Conservation (phyloP, 2,888 invertebrate genomes). For the Watsonalla cultraria region DNA sequence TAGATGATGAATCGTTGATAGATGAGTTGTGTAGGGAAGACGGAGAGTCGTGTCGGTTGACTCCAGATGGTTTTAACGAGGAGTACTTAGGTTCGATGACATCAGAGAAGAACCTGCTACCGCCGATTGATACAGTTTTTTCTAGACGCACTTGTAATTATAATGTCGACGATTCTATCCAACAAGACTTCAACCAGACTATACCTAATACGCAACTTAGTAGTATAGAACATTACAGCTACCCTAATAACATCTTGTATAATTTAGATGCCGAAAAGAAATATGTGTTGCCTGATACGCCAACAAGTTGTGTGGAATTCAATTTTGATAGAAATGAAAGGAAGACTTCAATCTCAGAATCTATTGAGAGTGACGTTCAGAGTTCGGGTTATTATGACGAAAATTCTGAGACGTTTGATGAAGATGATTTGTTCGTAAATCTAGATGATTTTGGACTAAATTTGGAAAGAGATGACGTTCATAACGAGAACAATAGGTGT, state of each 20-base stretch:
- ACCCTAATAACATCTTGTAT: constrained; percentile 66
- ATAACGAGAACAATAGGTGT: constrained; percentile 20
- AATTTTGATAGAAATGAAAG: constrained; percentile 56
- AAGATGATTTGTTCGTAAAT: constrained; percentile 69
- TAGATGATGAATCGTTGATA: constrained; percentile 69
- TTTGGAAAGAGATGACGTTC: constrained; percentile 47
- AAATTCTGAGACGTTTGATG: constrained; percentile 65
- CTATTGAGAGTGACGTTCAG: constrained; percentile 66
- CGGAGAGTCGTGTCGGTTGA: constrained; percentile 50
- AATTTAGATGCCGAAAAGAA: constrained; percentile 58
- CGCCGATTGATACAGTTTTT: constrained; percentile 69
- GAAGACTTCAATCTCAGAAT: constrained; percentile 63
- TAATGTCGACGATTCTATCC: constrained; percentile 38
- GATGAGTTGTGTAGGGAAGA: constrained; percentile 72
- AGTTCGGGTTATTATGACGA: constrained; percentile 66
- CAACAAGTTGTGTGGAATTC: constrained; percentile 66
- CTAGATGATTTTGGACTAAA: constrained; percentile 66
- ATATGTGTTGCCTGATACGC: constrained; percentile 63
- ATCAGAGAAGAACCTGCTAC: constrained; percentile 55
- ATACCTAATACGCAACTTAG: constrained; percentile 31
- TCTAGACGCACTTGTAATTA: constrained; percentile 60
- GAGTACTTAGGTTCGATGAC: constrained; percentile 45
- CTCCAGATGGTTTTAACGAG: constrained; percentile 58
- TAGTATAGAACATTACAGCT: constrained; percentile 68
- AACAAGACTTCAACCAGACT: constrained; percentile 25